phyloP scores from a whole-genome alignment of 1,140 invertebrate genomes.

The Drosophila sp. region DNA sequence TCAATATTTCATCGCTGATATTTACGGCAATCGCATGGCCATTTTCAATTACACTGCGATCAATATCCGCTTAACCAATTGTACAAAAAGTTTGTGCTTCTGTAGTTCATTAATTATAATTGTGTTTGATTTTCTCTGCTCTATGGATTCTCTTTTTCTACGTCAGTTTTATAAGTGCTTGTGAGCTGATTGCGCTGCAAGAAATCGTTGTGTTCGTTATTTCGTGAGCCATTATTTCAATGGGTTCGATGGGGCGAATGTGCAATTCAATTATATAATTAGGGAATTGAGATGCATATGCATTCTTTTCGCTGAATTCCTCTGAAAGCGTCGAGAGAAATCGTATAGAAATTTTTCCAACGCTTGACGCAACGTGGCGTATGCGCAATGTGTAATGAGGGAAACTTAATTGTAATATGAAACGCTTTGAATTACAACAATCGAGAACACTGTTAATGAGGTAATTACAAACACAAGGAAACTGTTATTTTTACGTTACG shows the following conservation, averaged over 20 bases:
- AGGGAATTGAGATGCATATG: constrained; percentile 17
- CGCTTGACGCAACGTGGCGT: constrained; percentile 11
- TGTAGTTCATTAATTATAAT: constrained; percentile 41
- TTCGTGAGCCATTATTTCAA: constrained; percentile 15
- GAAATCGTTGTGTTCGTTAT: constrained; percentile 7
- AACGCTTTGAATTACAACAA: not conserved
- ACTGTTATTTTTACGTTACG: too few species aligned
- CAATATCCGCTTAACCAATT: constrained; percentile 7
- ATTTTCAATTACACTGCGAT: constrained; percentile 12
- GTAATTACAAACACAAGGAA: too few species aligned
- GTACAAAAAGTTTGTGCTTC: constrained; percentile 1
- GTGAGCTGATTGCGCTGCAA: constrained; percentile 25
- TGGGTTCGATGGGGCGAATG: constrained; percentile 42
- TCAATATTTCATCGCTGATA: constrained; percentile 15
- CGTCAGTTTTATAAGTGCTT: constrained; percentile 12
- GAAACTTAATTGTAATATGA: not conserved
- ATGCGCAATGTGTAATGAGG: constrained; percentile 9
- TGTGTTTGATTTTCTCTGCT: constrained; percentile 29
- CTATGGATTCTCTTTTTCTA: not conserved
- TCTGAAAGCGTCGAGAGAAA: not conserved
- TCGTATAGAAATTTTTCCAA: not conserved
- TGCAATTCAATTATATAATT: constrained; percentile 50
- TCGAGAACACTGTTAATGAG: too few species aligned
- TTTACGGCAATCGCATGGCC: constrained; percentile 10
- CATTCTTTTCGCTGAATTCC: constrained; percentile 24